A percentile compares a stretch with the other conserved stretches of the same genome.
phyloP scores from a whole-genome alignment of 2,113 vertebrate genomes.

The Callochromis pleurospilus region DNA sequence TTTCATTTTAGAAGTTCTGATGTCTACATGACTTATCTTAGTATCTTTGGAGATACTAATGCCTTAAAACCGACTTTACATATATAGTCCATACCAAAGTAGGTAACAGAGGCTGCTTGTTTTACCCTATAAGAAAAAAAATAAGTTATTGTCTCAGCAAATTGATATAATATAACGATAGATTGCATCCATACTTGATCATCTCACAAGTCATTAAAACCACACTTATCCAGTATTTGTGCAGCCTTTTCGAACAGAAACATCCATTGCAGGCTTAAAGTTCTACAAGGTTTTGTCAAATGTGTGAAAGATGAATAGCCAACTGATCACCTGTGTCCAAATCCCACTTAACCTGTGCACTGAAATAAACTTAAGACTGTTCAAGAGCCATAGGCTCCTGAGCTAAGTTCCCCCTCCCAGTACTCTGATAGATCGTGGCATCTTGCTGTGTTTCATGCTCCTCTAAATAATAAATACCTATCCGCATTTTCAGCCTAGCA shows the following conservation, averaged over 20 bases:
- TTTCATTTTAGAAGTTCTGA: constrained; percentile 40
- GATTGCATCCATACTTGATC: neutral
- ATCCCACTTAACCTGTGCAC: constrained; percentile 20
- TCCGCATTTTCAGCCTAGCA: constrained; percentile 35
- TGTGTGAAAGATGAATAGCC: constrained; percentile 29
- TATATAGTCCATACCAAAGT: constrained; percentile 68
- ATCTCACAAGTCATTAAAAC: neutral
- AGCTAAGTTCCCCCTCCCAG: constrained; percentile 32
- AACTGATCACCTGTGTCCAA: constrained; percentile 56
- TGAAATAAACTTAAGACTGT: constrained; percentile 28
- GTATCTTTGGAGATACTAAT: constrained; percentile 60
- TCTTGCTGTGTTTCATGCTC: constrained; percentile 53
- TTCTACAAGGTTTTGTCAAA: constrained; percentile 22
- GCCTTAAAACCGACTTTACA: constrained; percentile 71
- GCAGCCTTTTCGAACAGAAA: constrained; percentile 20
- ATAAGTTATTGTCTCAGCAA: neutral
- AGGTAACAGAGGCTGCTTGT: constrained; percentile 49
- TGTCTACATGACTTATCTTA: constrained; percentile 34
- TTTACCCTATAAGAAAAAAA: neutral
- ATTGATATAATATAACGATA: neutral
- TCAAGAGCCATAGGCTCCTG: constrained; percentile 15
- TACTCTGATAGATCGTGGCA: constrained; percentile 48
- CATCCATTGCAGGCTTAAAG: neutral
- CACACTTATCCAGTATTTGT: neutral
- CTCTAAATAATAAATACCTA: constrained; percentile 70